Percentiles rank a stretch among this genome's conserved stretches.
Conservation (phyloP, 2,888 invertebrate species). For the Drosophila cyrtoloma region DNA sequence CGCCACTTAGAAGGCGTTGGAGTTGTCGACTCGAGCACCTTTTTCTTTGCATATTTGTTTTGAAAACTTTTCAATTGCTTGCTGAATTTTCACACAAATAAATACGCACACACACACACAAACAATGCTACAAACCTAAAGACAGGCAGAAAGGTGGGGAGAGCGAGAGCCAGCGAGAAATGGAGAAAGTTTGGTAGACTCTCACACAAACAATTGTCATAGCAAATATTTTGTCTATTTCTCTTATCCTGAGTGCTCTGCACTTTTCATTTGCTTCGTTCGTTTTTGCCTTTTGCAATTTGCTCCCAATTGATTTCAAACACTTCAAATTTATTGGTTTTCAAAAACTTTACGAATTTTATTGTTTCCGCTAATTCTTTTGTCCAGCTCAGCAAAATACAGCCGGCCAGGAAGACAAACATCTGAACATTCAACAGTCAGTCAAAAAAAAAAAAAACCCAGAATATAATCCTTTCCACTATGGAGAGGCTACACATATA, state of each 20-base stretch:
- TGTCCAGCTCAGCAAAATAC: conserved; percentile 64
- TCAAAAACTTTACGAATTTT: conserved; percentile 75
- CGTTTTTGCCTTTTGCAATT: conserved; percentile 72
- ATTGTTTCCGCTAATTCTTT: conserved; percentile 82
- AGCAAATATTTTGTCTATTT: conserved; percentile 28
- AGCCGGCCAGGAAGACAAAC: conserved; percentile 33
- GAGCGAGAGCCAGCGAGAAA: conserved; percentile 5
- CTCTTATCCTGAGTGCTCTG: conserved; percentile 14
- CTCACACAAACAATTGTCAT: conserved; percentile 40
- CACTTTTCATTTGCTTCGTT: conserved; percentile 38
- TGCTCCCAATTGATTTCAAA: conserved; percentile 78
- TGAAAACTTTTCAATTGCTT: conserved; percentile 73
- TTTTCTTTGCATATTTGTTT: conserved; percentile 79
- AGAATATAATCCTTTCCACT: conserved; percentile 4
- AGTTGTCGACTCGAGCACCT: conserved; percentile 63
- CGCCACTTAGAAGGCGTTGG: conserved; percentile 55
- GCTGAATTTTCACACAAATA: conserved; percentile 65
- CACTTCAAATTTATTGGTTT: conserved; percentile 79
- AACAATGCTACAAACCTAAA: not conserved
- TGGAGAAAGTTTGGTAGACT: conserved; percentile 34
- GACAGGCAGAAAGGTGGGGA: not conserved
- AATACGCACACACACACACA: conserved; percentile 33
- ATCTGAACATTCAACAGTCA: conserved; percentile 48
- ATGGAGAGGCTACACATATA: not conserved
- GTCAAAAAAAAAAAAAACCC: conserved; percentile 1